These are phyloP conservation scores for Emydoidea blandingii DNA, from an alignment of 2,797 vertebrate genomes.

Conservation along the genomic window DNA sequence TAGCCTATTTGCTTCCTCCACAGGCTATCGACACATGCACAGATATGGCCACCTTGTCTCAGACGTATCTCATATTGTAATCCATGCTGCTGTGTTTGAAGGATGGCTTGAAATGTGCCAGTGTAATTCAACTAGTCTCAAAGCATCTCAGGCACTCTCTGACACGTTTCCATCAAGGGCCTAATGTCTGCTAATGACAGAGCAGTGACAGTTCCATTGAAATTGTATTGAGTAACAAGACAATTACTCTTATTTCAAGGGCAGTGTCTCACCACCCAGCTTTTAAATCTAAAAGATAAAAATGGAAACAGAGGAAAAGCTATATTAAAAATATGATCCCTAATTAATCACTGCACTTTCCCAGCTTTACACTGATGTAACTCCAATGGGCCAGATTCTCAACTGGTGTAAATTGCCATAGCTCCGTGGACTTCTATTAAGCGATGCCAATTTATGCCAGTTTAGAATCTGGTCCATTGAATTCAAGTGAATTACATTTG, in stretches of 20 bases:
- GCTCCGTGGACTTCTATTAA: conserved; percentile 64
- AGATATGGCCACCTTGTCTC: neutral
- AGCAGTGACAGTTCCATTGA: neutral
- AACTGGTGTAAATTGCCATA: conserved; percentile 72
- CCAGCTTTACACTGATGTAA: conserved; percentile 70
- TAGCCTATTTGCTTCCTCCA: rapidly evolving
- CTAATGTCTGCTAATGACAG: neutral
- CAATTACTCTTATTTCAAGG: conserved; percentile 57
- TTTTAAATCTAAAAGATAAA: conserved; percentile 51
- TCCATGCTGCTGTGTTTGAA: neutral
- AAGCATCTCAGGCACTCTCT: rapidly evolving
- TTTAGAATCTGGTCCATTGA: conserved; percentile 72
- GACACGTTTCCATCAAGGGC: neutral
- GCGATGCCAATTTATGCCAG: conserved; percentile 21
- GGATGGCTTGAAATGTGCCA: neutral
- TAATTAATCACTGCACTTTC: conserved; percentile 67
- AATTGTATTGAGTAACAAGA: neutral
- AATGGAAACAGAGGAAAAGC: conserved; percentile 59
- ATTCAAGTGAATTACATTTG: conserved; percentile 64
- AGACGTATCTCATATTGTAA: rapidly evolving
- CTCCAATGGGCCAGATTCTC: conserved; percentile 63
- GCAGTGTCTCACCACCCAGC: conserved; percentile 59
- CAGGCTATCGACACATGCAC: rapidly evolving
- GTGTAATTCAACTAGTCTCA: rapidly evolving
- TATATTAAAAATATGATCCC: conserved; percentile 43